phyloP scores from a whole-genome alignment of 2,888 invertebrate species.

The Hydroisotoma schaefferi region DNA sequence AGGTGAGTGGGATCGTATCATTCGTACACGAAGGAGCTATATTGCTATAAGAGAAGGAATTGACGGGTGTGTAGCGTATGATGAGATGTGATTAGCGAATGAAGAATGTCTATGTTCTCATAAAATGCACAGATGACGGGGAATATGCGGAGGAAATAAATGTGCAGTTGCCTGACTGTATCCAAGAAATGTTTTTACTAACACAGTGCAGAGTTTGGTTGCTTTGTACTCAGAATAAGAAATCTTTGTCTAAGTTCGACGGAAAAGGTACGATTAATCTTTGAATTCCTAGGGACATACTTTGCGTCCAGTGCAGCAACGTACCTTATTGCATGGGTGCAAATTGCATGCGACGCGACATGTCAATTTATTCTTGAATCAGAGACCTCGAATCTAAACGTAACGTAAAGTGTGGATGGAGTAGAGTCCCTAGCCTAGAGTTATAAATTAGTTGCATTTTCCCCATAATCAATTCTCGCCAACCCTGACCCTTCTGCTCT shows the following conservation, averaged over 20 bases:
- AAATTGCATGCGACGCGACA: not conserved
- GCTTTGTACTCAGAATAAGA: not conserved
- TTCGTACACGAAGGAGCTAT: too few species aligned
- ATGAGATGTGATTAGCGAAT: slow-evolving; percentile 13
- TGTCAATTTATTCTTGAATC: not conserved
- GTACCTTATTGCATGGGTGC: not conserved
- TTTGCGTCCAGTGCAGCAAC: not conserved
- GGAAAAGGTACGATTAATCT: slow-evolving; percentile 5
- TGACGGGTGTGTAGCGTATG: slow-evolving; percentile 8
- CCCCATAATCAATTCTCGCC: not conserved
- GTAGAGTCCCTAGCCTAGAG: too few species aligned
- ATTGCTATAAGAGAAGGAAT: not conserved
- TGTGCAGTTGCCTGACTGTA: not conserved
- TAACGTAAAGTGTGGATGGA: too few species aligned
- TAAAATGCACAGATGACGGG: slow-evolving; percentile 8
- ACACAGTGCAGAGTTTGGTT: not conserved
- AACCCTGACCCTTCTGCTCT: too few species aligned
- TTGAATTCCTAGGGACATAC: not conserved
- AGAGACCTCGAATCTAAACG: not conserved
- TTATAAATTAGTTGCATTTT: not conserved
- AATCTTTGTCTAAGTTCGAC: not conserved
- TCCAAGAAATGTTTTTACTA: not conserved
- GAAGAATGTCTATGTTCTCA: slow-evolving; percentile 14
- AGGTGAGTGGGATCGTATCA: too few species aligned
- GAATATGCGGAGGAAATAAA: not conserved